phyloP scores from a whole-genome alignment of 2,888 invertebrate genomes.

The Drosophila histrio region DNA sequence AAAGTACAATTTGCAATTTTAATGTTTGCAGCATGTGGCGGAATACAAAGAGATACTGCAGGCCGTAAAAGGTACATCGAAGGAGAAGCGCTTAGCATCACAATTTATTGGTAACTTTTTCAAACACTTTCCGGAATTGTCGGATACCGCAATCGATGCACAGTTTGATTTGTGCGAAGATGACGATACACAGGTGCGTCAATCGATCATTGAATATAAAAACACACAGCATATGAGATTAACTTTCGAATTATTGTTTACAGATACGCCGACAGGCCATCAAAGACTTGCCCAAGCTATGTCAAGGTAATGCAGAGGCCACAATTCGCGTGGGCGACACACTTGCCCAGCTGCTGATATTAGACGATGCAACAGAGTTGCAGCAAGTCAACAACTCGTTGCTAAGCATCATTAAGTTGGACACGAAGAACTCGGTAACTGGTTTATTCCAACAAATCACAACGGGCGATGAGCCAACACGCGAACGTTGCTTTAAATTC shows the following conservation, averaged over 20 bases:
- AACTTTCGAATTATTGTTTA: neutral
- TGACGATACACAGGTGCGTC: slow-evolving; percentile 92
- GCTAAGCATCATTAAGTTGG: slow-evolving; percentile 85
- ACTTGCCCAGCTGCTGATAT: slow-evolving; percentile 94
- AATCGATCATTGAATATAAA: neutral
- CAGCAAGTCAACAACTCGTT: slow-evolving; percentile 93
- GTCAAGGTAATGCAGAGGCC: slow-evolving; percentile 93
- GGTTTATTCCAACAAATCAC: slow-evolving; percentile 89
- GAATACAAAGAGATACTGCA: slow-evolving; percentile 94
- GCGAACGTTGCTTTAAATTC: slow-evolving; percentile 95
- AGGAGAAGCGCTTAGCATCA: slow-evolving; percentile 96
- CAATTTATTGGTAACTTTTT: slow-evolving; percentile 98
- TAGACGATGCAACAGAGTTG: slow-evolving; percentile 93
- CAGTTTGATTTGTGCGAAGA: slow-evolving; percentile 98
- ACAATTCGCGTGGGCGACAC: slow-evolving; percentile 95
- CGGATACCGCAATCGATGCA: slow-evolving; percentile 95
- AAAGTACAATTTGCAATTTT: slow-evolving; percentile 5
- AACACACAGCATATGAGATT: neutral
- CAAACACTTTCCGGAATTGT: slow-evolving; percentile 93
- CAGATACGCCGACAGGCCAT: slow-evolving; percentile 97
- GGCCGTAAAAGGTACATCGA: slow-evolving; percentile 94
- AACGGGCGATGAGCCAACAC: slow-evolving; percentile 89
- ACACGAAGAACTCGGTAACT: slow-evolving; percentile 86
- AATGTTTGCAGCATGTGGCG: slow-evolving; percentile 89
- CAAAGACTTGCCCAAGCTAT: slow-evolving; percentile 94